A percentile compares a stretch with the other conserved stretches of the same genome.
Conservation (phyloP, 2,797 vertebrate genomes). For the Novumbra hubbsi region DNA sequence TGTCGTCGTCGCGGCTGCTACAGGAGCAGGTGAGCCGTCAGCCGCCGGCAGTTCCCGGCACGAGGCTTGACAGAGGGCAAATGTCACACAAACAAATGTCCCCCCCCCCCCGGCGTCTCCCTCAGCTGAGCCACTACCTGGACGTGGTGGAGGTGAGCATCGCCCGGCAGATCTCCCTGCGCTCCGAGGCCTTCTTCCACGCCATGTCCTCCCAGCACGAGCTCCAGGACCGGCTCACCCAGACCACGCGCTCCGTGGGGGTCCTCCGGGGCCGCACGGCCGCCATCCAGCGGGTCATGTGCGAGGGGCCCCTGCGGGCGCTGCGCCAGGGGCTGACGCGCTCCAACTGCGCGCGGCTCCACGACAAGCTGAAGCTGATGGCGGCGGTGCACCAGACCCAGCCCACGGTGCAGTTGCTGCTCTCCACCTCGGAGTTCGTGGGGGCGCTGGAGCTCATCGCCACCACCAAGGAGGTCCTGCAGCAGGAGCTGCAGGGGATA, state of each 20-base stretch:
- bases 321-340: conserved; percentile 85
- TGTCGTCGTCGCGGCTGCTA: conserved; percentile 90
- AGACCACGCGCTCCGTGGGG: conserved; percentile 88
- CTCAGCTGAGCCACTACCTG: conserved; percentile 95
- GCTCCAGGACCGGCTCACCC: conserved; percentile 93
- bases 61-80: too few relatives aligned
- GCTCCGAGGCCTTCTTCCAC: conserved; percentile 97
- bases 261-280: conserved; percentile 87
- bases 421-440: conserved; percentile 94
- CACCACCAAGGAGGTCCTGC: conserved; percentile 96
- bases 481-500: conserved; percentile 96
- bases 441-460: conserved; percentile 96
- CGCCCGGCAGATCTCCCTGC: conserved; percentile 96
- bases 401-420: conserved; percentile 94
- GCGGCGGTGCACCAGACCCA: conserved; percentile 97
- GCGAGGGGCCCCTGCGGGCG: conserved; percentile 86
- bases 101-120: neutral
- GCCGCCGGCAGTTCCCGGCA: too few relatives aligned
- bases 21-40: conserved; percentile 92
- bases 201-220: conserved; percentile 99
- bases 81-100: neutral
- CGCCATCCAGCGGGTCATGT: conserved; percentile 88
- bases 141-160: conserved; percentile 99
- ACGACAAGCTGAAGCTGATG: conserved; percentile 96
- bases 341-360: conserved; percentile 89